Evolutionary conservation across 2,113 vertebrate genomes (phyloP).

Genomic region (Myrmecophaga tridactyla): DNA sequence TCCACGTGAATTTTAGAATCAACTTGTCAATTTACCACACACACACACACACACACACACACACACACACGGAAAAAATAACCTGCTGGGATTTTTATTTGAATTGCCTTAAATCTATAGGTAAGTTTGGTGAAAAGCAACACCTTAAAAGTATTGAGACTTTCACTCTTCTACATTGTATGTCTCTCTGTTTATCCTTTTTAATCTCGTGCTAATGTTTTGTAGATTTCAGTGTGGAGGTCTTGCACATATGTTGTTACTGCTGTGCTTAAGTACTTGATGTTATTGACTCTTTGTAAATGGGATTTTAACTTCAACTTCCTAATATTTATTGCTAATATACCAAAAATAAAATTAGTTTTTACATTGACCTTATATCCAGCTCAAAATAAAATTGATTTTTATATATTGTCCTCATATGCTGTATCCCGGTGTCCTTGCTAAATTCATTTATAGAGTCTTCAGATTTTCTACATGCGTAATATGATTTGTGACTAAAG

Average conservation of each 20-base stretch:
- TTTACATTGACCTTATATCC: background rate
- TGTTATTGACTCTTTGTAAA: background rate
- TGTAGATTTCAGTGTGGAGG: background rate
- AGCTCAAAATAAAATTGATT: background rate
- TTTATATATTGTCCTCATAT: no score
- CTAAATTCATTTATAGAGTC: no score
- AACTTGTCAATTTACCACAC: background rate
- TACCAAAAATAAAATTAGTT: background rate
- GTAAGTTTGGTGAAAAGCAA: background rate
- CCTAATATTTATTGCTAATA: background rate
- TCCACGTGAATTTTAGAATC: background rate
- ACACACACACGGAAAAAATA: background rate
- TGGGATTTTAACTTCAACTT: background rate
- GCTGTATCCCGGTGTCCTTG: no score
- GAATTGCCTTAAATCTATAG: background rate
- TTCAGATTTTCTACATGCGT: no score
- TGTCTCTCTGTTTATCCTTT: background rate
- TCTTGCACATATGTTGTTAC: background rate
- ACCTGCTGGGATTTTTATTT: background rate
- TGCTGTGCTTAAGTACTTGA: background rate
- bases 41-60: no score
- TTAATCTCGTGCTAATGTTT: background rate
- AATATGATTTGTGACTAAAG: no score
- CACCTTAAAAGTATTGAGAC: background rate
- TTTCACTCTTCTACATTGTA: background rate